Evolutionary conservation across 2,113 vertebrate genomes (phyloP).

Genomic region (Felis chaus): DNA sequence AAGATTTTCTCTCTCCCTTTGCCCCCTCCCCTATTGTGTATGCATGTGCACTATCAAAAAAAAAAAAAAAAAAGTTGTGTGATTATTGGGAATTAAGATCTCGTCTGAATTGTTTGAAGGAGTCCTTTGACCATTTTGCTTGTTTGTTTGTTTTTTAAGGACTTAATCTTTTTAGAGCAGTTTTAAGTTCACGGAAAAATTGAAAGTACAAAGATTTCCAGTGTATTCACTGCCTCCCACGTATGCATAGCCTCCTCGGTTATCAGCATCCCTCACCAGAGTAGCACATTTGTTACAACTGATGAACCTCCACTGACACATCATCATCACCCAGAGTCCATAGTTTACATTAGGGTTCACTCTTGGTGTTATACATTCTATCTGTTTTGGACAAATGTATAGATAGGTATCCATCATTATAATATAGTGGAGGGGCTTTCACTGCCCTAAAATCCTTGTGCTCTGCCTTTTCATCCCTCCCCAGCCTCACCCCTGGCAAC

Average conservation of each 20-base stretch:
- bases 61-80: too few species aligned
- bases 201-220: not conserved
- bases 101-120: not conserved
- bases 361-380: not conserved
- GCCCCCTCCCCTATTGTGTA: too few species aligned
- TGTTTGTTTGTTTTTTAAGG: not conserved
- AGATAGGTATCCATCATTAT: not conserved
- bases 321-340: not conserved
- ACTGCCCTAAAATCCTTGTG: not conserved
- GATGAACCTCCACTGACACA: not conserved
- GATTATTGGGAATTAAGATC: not conserved
- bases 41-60: too few species aligned
- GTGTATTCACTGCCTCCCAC: not conserved
- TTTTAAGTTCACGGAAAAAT: not conserved
- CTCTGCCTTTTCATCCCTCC: not conserved
- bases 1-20: too few species aligned
- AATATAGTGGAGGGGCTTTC: not conserved
- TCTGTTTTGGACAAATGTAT: not conserved
- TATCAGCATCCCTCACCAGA: not conserved
- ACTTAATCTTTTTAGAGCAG: not conserved
- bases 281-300: not conserved
- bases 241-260: not conserved
- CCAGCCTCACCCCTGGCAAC: not conserved
- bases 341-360: not conserved
- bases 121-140: not conserved